These are phyloP conservation scores for Proctacanthus coquilletti DNA, from an alignment of 1,140 invertebrate genomes.

Conservation along the genomic window DNA sequence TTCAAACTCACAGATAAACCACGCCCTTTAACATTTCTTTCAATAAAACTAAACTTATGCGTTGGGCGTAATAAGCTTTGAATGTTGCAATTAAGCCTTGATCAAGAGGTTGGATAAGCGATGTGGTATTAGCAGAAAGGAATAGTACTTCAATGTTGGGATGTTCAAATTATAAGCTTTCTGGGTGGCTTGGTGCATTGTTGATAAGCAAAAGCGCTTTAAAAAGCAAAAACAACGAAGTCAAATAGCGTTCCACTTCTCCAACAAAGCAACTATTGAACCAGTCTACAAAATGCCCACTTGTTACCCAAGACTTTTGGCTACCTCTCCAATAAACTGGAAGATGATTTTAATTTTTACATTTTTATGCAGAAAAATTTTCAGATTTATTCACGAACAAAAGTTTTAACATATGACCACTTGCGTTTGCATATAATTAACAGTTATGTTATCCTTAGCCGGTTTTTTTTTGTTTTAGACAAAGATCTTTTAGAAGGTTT, in stretches of 20 bases:
- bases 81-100: slow-evolving; percentile 26
- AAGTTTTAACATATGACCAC: slow-evolving; percentile 30
- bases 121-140: slow-evolving; percentile 21
- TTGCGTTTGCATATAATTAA: too few species aligned
- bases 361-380: slow-evolving; percentile 30
- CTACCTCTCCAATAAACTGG: slow-evolving; percentile 27
- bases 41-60: slow-evolving; percentile 8
- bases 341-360: slow-evolving; percentile 17
- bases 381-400: slow-evolving; percentile 28
- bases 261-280: slow-evolving; percentile 15
- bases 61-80: slow-evolving; percentile 23
- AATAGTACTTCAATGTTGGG: slow-evolving; percentile 15
- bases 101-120: slow-evolving; percentile 26
- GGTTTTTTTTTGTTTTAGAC: too few species aligned
- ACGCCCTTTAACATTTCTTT: too few species aligned
- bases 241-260: slow-evolving; percentile 14
- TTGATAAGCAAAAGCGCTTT: slow-evolving; percentile 17
- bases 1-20: too few species aligned
- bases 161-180: slow-evolving; percentile 12
- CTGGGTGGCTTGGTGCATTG: slow-evolving; percentile 19
- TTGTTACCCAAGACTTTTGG: slow-evolving; percentile 27
- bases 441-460: too few species aligned
- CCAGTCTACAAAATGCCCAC: slow-evolving; percentile 21
- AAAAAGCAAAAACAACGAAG: slow-evolving; percentile 10
- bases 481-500: too few species aligned